Conservation (phyloP, 2,113 vertebrate species). For the Sprattus sprattus region DNA sequence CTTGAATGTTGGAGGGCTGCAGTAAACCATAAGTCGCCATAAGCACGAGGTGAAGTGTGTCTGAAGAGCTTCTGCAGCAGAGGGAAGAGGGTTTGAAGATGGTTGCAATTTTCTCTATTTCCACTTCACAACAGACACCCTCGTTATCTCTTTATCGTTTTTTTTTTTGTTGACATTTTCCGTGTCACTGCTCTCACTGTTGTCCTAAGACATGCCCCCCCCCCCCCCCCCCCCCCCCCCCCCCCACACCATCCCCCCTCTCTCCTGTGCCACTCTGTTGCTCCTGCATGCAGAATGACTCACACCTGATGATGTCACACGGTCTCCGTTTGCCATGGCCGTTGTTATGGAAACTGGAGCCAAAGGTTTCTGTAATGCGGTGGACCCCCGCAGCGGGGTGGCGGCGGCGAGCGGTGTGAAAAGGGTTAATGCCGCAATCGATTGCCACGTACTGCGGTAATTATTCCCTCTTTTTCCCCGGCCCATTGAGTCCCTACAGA, state of each 20-base stretch:
- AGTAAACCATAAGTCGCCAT: too few species aligned
- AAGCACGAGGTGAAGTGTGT: background rate
- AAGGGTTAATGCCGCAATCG: conserved; percentile 51
- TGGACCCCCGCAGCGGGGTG: conserved; percentile 22
- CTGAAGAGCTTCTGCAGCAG: background rate
- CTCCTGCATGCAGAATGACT: conserved; percentile 52
- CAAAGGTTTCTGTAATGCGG: conserved; percentile 41
- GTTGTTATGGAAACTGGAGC: conserved; percentile 59
- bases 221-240: background rate
- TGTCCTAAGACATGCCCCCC: background rate
- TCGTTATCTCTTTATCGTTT: too few species aligned
- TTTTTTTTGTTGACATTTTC: background rate
- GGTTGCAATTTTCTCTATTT: background rate
- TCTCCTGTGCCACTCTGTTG: conserved; percentile 18
- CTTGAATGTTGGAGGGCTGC: background rate
- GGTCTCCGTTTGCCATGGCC: conserved; percentile 65
- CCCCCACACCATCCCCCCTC: background rate
- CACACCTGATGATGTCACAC: conserved; percentile 65
- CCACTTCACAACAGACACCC: background rate
- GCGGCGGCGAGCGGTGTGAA: conserved; percentile 30
- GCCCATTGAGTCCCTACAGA: background rate
- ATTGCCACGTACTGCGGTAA: background rate
- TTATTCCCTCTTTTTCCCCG: background rate
- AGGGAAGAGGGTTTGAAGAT: background rate
- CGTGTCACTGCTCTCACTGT: background rate